These are phyloP conservation scores for Linnaemya vulpina DNA, from an alignment of 2,888 invertebrate species.

Conservation along the genomic window DNA sequence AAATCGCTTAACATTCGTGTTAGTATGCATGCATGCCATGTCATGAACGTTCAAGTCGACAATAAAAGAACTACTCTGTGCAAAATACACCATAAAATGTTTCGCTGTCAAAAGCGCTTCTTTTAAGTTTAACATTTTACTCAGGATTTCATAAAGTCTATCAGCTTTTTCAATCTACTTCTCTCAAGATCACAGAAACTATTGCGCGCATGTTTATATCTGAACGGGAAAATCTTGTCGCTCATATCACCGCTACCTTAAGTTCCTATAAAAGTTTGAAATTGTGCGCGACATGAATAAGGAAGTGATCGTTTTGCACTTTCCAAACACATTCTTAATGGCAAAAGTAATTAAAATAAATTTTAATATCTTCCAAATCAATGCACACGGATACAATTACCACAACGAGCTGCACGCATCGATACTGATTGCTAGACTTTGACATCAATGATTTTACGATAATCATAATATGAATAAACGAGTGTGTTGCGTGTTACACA, in stretches of 20 bases:
- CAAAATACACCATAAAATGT: background rate
- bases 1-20: too few relatives aligned
- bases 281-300: background rate
- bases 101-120: too few relatives aligned
- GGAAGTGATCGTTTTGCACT: conserved; percentile 40
- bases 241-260: background rate
- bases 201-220: background rate
- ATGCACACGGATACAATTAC: background rate
- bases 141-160: background rate
- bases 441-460: conserved; percentile 7
- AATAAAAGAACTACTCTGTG: too few relatives aligned
- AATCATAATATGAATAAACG: conserved; percentile 2
- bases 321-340: background rate
- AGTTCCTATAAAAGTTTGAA: background rate
- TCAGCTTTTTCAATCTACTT: background rate
- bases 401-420: background rate
- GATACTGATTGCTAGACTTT: conserved; percentile 8
- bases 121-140: background rate
- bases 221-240: background rate
- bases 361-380: conserved; percentile 10
- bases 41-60: too few relatives aligned
- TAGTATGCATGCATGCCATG: too few relatives aligned
- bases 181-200: background rate
- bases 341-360: background rate
- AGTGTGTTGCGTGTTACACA: conserved; percentile 42